Conservation (phyloP, 2,797 vertebrate species). For the Cossypha dichroa region DNA sequence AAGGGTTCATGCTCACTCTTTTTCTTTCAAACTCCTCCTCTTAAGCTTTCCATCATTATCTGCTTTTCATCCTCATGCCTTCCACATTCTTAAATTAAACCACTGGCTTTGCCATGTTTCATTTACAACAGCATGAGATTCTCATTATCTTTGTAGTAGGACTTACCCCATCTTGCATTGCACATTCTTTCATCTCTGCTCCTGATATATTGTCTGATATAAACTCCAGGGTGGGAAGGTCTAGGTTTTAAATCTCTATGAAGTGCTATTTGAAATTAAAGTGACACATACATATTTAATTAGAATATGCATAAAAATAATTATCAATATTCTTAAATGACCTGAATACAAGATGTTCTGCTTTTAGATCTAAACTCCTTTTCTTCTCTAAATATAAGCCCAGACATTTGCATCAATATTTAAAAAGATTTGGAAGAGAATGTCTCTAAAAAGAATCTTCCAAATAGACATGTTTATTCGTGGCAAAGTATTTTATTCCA, state of each 20-base stretch:
- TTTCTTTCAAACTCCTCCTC: neutral
- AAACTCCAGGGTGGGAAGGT: neutral
- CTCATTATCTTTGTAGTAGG: neutral
- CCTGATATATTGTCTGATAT: neutral
- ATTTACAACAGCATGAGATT: neutral
- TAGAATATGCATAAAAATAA: constrained; percentile 40
- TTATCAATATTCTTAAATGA: constrained; percentile 8
- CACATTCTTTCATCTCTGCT: neutral
- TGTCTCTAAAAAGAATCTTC: neutral
- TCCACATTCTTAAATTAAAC: constrained; percentile 7
- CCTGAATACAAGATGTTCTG: neutral
- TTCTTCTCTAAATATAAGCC: constrained; percentile 14
- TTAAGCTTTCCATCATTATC: neutral
- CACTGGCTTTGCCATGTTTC: neutral
- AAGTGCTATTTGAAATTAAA: constrained; percentile 50
- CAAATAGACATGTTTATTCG: neutral
- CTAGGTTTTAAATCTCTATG: neutral
- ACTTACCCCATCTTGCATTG: neutral
- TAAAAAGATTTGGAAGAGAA: neutral
- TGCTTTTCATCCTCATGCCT: neutral
- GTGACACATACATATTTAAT: constrained; percentile 34
- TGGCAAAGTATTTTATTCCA: neutral
- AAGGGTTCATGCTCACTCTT: neutral
- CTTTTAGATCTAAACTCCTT: neutral
- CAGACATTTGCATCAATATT: constrained; percentile 31